Conservation (phyloP, 2,888 invertebrate species). For the Zygaena filipendulae region DNA sequence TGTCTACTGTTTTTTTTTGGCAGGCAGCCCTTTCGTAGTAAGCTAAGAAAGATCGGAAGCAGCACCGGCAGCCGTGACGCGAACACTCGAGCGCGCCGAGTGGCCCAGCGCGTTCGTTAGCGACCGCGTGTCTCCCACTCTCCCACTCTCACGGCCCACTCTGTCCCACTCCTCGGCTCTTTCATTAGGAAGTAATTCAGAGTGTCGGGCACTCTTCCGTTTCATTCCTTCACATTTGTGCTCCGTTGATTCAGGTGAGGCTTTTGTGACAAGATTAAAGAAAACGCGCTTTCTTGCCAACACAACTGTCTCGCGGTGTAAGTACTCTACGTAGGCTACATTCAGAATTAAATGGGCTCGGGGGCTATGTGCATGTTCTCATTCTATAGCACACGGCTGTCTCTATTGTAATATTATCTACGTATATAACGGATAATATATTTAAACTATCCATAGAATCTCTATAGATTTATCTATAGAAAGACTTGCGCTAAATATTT, state of each 20-base stretch:
- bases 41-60: constrained; percentile 20
- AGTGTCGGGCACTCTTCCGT: constrained; percentile 61
- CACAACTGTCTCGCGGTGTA: constrained; percentile 18
- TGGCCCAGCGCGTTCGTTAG: constrained; percentile 59
- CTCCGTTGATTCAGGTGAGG: constrained; percentile 60
- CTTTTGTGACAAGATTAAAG: constrained; percentile 68
- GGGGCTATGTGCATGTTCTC: too few species aligned
- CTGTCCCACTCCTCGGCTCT: constrained; percentile 55
- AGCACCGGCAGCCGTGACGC: constrained; percentile 27
- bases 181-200: constrained; percentile 69
- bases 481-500: too few species aligned
- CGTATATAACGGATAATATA: too few species aligned
- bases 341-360: constrained; percentile 44
- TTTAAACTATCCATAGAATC: too few species aligned
- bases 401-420: too few species aligned
- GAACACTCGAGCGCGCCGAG: constrained; percentile 42
- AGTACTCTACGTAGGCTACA: constrained; percentile 44
- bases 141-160: constrained; percentile 36
- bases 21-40: constrained; percentile 16
- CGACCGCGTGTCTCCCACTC: constrained; percentile 52
- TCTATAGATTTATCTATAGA: too few species aligned
- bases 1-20: too few species aligned
- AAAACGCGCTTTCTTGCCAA: constrained; percentile 54
- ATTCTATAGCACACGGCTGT: too few species aligned
- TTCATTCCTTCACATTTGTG: constrained; percentile 60